These are phyloP conservation scores for Odontamblyopus lacepedii DNA, from an alignment of 2,797 vertebrate species.

Conservation along the genomic window DNA sequence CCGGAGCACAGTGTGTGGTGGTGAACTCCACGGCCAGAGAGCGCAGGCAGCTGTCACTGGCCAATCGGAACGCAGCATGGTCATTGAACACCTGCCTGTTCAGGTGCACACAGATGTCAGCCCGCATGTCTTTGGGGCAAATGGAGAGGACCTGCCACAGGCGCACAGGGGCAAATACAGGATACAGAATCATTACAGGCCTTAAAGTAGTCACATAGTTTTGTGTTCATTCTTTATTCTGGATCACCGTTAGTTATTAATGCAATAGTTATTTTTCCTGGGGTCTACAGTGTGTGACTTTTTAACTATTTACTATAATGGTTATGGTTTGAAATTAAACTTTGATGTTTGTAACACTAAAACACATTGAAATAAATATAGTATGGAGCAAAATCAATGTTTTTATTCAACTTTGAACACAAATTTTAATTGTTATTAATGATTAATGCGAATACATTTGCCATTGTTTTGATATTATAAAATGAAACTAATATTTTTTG, in stretches of 20 bases:
- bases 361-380: background rate
- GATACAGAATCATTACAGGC: background rate
- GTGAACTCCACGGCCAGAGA: conserved; percentile 98
- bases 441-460: too few species aligned
- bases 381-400: background rate
- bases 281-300: too few species aligned
- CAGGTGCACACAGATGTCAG: conserved; percentile 97
- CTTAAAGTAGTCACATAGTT: background rate
- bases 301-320: background rate
- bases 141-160: conserved; percentile 89
- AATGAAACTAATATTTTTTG: too few species aligned
- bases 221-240: too few species aligned
- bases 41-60: conserved; percentile 92
- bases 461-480: too few species aligned
- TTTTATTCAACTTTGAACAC: too few species aligned
- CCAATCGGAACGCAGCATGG: conserved; percentile 94
- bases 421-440: too few species aligned
- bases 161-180: background rate
- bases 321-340: background rate
- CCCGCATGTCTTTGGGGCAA: conserved; percentile 99
- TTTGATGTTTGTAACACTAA: background rate
- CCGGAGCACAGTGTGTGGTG: conserved; percentile 95
- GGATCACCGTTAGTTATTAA: too few species aligned
- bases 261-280: too few species aligned
- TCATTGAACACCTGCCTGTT: conserved; percentile 96